Base-by-base conservation (phyloP, 2,113 vertebrate genomes). In the Fukomys damarensis region DNA sequence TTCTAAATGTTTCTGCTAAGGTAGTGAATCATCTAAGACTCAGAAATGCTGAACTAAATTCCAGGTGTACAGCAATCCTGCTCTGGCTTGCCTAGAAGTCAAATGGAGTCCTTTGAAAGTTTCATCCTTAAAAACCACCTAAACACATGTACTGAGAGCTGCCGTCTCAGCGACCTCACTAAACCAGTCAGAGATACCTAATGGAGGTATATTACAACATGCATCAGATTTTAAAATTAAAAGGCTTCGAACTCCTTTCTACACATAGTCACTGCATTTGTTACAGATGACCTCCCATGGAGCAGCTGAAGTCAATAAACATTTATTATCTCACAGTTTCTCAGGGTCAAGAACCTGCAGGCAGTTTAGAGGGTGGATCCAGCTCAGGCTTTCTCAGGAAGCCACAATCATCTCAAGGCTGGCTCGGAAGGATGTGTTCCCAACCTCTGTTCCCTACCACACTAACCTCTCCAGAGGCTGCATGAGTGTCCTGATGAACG, bases 81-180 rank as follows among this genome's bases (percentile, higher is more conserved):
- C 76, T 59, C 74, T 54, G 52, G 66, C 52, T 72, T 80, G 52
- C 43, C n/a, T 58, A 17, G 4, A 54, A 82, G 63, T 68, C 7
- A 2, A 46, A 12, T 28, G 5, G 46, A 5, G 5, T 20, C 17
- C 43, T 96, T 61, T 52, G 52, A 80, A 89, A 91, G 7, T 10
- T 70, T 22, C 26, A 7, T 32, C 56, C 65, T 93, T 89, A 43
- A 89, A 93, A 93, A 54, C 54, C n/a, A 65, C 41, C n/a, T n/a
- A 20, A 80, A 43, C 38, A 32, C 3, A 26, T 8, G 2, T 13
- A n/a, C 7, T 11, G 0, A 4, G 26, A 12, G 43, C 3, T 19
- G 49, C 41, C 3, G 4, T 26, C 76, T 32, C n/a, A 35, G 28
- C 4, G 5, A 70, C 32, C 3, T 17, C 38, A 24, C 10, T 11